A percentile compares a stretch with the other conserved stretches of the same genome.
Conservation (phyloP, 2,888 invertebrate species). For the Tholera decimalis region DNA sequence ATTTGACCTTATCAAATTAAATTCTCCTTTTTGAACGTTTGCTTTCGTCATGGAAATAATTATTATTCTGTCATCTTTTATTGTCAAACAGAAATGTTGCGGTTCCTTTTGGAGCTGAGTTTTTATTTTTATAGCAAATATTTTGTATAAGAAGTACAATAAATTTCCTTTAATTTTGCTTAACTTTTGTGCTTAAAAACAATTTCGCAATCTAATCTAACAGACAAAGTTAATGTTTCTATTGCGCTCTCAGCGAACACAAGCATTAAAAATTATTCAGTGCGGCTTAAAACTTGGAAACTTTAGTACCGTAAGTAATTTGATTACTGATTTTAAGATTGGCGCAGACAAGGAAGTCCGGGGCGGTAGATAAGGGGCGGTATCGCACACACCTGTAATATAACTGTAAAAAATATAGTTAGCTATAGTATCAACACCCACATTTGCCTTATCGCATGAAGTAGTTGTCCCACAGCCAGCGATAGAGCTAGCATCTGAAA, state of each 20-base stretch:
- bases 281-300: not conserved
- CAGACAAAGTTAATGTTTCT: too few species aligned
- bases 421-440: too few species aligned
- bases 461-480: too few species aligned
- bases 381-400: too few species aligned
- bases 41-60: not conserved
- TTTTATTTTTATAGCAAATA: not conserved
- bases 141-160: not conserved
- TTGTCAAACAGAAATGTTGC: conserved; percentile 12
- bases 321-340: not conserved
- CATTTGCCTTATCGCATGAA: too few species aligned
- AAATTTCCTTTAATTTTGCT: too few species aligned
- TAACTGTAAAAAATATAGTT: too few species aligned
- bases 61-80: not conserved
- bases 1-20: too few species aligned
- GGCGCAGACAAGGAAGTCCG: not conserved
- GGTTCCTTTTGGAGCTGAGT: not conserved
- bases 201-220: too few species aligned
- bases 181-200: not conserved
- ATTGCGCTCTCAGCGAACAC: not conserved
- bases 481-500: too few species aligned
- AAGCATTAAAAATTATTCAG: conserved; percentile 2
- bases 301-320: conserved; percentile 14
- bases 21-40: conserved; percentile 18
- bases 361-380: too few species aligned